A percentile compares a stretch with the other conserved stretches of the same genome.
These are phyloP conservation scores for Meriones psammophilus DNA, from an alignment of 2,797 vertebrate species.

Conservation along the genomic window DNA sequence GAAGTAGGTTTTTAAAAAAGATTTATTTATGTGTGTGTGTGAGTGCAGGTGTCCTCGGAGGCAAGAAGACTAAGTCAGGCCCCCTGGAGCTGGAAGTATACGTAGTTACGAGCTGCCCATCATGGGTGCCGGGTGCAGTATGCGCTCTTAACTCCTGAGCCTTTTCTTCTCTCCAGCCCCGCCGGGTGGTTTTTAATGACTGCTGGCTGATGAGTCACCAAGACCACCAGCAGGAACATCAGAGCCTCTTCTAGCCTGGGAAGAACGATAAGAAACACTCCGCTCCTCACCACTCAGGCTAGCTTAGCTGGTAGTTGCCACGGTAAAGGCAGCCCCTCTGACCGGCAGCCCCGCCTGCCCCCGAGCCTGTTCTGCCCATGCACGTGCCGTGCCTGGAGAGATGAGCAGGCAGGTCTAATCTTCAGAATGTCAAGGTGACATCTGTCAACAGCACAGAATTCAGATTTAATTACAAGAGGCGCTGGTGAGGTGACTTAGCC, in stretches of 20 bases:
- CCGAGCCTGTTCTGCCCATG: neutral
- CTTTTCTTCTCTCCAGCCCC: neutral
- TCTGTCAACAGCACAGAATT: constrained; percentile 43
- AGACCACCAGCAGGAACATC: neutral
- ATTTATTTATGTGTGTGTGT: neutral
- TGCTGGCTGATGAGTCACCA: neutral
- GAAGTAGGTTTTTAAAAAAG: too few species aligned
- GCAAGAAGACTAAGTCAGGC: neutral
- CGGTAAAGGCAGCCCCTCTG: neutral
- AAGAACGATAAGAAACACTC: neutral
- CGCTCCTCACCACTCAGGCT: neutral
- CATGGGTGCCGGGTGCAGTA: neutral
- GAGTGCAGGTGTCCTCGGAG: neutral
- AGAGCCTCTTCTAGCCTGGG: neutral
- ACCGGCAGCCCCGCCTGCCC: neutral
- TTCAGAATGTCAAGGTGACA: constrained; percentile 50
- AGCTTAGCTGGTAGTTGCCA: neutral
- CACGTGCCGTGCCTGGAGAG: neutral
- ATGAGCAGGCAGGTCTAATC: constrained; percentile 44
- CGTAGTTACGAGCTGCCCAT: neutral
- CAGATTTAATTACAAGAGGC: neutral
- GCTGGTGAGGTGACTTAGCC: neutral
- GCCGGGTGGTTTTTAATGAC: neutral
- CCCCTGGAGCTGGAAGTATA: neutral
- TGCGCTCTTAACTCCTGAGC: neutral